phyloP scores from a whole-genome alignment of 1,140 invertebrate genomes.

The Elymnias hypermnestra region DNA sequence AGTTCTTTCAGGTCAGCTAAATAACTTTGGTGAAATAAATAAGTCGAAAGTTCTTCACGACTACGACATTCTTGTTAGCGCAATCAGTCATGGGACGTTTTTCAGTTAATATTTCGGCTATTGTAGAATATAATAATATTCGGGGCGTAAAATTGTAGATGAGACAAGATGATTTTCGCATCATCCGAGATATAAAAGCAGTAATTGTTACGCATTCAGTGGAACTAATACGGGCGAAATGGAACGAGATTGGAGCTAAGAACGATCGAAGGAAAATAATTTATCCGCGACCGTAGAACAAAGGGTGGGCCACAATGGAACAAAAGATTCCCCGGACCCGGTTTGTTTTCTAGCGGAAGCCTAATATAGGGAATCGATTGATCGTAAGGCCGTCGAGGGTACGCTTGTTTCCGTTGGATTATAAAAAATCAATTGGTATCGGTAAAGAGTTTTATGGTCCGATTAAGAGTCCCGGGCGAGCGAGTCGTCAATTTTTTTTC shows the following conservation, averaged over 20 bases:
- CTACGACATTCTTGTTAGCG: not conserved
- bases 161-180: slow-evolving; percentile 64
- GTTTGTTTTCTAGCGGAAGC: slow-evolving; percentile 64
- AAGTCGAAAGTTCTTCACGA: too few relatives aligned
- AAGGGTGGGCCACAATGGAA: slow-evolving; percentile 61
- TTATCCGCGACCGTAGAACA: slow-evolving; percentile 56
- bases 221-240: slow-evolving; percentile 72
- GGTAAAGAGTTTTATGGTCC: slow-evolving; percentile 26
- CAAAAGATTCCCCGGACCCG: slow-evolving; percentile 49
- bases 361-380: slow-evolving; percentile 61
- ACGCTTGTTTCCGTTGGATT: slow-evolving; percentile 42
- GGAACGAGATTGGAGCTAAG: slow-evolving; percentile 61
- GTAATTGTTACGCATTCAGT: slow-evolving; percentile 71
- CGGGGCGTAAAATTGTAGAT: slow-evolving; percentile 64
- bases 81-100: not conserved
- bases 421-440: slow-evolving; percentile 40
- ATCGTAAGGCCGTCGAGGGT: slow-evolving; percentile 42
- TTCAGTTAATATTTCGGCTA: not conserved
- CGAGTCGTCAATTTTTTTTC: slow-evolving; percentile 15
- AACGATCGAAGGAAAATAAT: slow-evolving; percentile 49
- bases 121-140: slow-evolving; percentile 32
- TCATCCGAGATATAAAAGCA: slow-evolving; percentile 67
- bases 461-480: slow-evolving; percentile 14
- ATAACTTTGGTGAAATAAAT: too few relatives aligned
- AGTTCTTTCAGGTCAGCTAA: too few relatives aligned